Evolutionary conservation across 2,113 vertebrate species (phyloP).

Genomic region (Oxyura jamaicensis): DNA sequence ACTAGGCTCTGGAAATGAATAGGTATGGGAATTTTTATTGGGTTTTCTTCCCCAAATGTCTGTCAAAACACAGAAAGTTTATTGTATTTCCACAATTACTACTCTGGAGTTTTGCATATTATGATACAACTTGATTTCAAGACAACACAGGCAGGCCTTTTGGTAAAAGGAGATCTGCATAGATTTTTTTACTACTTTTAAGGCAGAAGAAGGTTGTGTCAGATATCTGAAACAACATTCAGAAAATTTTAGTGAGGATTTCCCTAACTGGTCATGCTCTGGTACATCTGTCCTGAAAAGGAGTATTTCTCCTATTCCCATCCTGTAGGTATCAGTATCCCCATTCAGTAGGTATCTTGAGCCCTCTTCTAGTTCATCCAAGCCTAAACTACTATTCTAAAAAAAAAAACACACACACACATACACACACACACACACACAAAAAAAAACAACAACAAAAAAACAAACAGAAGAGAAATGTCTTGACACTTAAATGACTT

Average conservation of each 20-base stretch:
- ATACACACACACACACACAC: too few relatives aligned
- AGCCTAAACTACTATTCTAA: neutral
- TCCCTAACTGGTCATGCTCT: neutral
- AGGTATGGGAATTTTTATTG: neutral
- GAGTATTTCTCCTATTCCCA: rapidly evolving
- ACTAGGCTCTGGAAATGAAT: neutral
- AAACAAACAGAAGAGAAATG: neutral
- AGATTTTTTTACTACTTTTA: neutral
- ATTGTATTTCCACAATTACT: rapidly evolving
- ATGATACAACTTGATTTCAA: neutral
- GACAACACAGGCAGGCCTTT: neutral
- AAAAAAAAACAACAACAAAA: neutral
- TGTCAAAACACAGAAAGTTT: neutral
- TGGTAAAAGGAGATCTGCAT: neutral
- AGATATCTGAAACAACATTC: neutral
- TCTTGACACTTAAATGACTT: neutral
- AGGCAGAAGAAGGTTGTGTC: neutral
- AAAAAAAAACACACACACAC: neutral
- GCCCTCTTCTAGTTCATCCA: neutral
- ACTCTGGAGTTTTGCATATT: neutral
- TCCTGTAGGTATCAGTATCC: neutral
- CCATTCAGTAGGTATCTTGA: neutral
- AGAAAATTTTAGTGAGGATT: neutral
- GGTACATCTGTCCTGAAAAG: neutral
- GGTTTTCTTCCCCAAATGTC: neutral